Conservation (phyloP, 2,113 vertebrate species). For the Rhinoderma darwinii region DNA sequence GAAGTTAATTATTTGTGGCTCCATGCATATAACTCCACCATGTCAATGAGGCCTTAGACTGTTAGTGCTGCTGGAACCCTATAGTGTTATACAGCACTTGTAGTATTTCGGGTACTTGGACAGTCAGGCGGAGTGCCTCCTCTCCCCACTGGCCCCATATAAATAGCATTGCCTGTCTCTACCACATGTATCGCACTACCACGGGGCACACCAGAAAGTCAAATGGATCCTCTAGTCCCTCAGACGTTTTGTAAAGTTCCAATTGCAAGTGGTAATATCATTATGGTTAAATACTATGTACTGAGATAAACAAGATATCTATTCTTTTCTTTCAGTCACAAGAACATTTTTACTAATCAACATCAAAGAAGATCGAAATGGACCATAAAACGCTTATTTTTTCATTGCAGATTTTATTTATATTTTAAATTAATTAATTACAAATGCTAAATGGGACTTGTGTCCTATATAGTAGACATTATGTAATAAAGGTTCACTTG, state of each 20-base stretch:
- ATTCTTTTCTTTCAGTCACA: neutral
- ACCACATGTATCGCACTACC: too few species aligned
- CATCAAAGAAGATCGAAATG: neutral
- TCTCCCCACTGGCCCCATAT: too few species aligned
- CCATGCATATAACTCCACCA: too few species aligned
- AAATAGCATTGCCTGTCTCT: too few species aligned
- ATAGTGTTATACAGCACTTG: too few species aligned
- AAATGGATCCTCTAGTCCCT: neutral
- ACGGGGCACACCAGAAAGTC: too few species aligned
- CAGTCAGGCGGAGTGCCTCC: too few species aligned
- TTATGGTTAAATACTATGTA: neutral
- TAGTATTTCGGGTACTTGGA: too few species aligned
- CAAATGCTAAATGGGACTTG: neutral
- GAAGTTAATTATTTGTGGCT: too few species aligned
- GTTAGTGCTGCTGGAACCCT: too few species aligned
- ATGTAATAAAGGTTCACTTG: conserved; percentile 21
- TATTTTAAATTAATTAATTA: neutral
- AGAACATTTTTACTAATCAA: conserved; percentile 16
- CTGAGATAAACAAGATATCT: neutral
- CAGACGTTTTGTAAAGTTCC: neutral
- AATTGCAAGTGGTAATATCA: neutral
- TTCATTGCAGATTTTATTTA: conserved; percentile 7
- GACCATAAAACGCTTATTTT: neutral
- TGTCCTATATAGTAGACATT: neutral
- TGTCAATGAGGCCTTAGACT: too few species aligned